These are phyloP conservation scores for Physeter macrocephalus DNA, from an alignment of 2,113 vertebrate species.

Conservation along the genomic window DNA sequence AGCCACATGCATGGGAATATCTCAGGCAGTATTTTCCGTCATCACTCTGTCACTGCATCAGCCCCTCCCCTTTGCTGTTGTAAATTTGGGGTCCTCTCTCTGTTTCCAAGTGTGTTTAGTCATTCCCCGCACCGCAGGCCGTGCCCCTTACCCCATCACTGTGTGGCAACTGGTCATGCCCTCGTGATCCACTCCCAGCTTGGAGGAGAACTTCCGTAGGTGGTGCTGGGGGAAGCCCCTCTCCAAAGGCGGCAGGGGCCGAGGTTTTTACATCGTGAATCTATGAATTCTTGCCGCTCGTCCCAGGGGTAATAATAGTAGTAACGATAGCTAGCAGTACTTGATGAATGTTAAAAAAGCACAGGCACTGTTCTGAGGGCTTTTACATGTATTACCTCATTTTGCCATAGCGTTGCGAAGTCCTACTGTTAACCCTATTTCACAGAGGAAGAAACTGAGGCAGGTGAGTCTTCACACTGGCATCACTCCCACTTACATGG, in stretches of 20 bases:
- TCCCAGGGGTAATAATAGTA: rapidly evolving
- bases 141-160: not conserved
- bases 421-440: not conserved
- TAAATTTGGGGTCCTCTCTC: not conserved
- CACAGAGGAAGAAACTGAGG: not conserved
- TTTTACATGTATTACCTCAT: not conserved
- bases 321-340: no score
- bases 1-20: not conserved
- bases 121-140: not conserved
- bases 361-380: not conserved
- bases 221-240: constrained; percentile 37
- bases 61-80: not conserved
- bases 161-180: not conserved
- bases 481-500: not conserved
- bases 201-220: constrained; percentile 21
- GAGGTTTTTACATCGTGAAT: not conserved
- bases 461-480: not conserved
- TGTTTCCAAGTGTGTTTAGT: not conserved
- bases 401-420: not conserved
- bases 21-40: not conserved
- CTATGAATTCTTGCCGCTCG: not conserved
- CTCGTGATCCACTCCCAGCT: not conserved
- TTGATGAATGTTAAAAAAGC: not conserved
- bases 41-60: rapidly evolving
- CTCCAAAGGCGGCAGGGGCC: not conserved